These are phyloP conservation scores for Serilophus lunatus DNA, from an alignment of 2,113 vertebrate genomes.

Conservation along the genomic window DNA sequence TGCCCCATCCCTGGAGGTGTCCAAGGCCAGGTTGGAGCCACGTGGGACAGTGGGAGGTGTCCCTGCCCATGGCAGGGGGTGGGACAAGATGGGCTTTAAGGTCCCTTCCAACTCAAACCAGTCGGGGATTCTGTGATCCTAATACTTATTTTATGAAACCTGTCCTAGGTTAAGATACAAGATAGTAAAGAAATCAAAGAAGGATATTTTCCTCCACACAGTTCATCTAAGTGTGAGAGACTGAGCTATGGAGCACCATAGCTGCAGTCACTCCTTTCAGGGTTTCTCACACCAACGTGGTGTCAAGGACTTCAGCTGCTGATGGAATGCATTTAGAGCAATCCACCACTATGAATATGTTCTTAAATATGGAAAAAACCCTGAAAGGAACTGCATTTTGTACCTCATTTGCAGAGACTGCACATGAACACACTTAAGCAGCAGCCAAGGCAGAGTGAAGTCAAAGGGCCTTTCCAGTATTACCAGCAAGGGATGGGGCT, in stretches of 20 bases:
- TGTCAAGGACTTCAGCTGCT: not conserved
- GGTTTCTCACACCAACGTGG: not conserved
- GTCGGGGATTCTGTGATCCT: not conserved
- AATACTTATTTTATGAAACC: not conserved
- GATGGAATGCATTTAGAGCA: not conserved
- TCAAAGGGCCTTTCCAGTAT: not conserved
- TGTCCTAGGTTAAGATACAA: not conserved
- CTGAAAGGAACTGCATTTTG: not conserved
- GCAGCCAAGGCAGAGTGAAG: not conserved
- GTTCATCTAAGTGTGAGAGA: not conserved
- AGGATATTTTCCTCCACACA: not conserved
- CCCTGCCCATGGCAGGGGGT: not conserved
- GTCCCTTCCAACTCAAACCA: not conserved
- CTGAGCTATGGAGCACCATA: not conserved
- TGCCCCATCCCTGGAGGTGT: not conserved
- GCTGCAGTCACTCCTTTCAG: not conserved
- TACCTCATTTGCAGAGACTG: not conserved
- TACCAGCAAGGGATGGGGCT: not conserved
- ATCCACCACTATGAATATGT: not conserved
- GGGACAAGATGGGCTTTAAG: not conserved
- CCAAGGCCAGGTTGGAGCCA: fast-evolving
- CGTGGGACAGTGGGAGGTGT: not conserved
- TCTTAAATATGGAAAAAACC: not conserved
- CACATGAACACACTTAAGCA: not conserved
- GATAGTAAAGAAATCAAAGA: not conserved